phyloP scores from a whole-genome alignment of 2,113 vertebrate species.

The Chlamydotis undulata region DNA sequence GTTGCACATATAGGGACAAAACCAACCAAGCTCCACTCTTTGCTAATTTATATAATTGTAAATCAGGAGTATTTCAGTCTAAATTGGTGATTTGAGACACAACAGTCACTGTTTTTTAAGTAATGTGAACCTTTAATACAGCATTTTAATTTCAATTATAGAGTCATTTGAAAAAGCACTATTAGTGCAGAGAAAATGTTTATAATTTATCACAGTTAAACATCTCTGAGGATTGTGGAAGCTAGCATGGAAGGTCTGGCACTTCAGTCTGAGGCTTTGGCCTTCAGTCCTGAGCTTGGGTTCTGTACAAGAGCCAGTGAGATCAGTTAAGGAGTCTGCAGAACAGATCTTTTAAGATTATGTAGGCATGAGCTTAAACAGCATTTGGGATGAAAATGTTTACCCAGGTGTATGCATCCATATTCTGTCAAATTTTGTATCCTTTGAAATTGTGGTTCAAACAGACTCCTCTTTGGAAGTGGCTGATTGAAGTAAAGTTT shows the following conservation, averaged over 20 bases:
- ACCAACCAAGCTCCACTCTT: background rate
- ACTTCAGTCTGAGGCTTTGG: background rate
- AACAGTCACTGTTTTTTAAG: background rate
- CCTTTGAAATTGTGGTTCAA: conserved; percentile 1
- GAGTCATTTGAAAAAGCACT: background rate
- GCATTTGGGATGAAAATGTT: background rate
- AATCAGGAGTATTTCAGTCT: background rate
- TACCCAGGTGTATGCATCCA: background rate
- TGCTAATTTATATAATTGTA: background rate
- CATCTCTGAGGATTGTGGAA: background rate
- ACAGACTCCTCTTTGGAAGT: background rate
- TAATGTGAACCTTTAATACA: background rate
- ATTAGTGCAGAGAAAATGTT: background rate
- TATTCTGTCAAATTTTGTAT: background rate
- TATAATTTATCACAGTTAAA: background rate
- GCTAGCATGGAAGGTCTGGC: background rate
- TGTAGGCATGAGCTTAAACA: background rate
- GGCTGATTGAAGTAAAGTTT: background rate
- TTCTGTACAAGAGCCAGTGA: background rate
- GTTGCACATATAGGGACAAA: background rate
- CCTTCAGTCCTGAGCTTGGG: background rate
- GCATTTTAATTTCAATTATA: background rate
- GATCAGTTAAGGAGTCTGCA: background rate
- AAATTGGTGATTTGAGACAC: background rate
- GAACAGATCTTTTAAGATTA: background rate